phyloP scores from a whole-genome alignment of 2,888 invertebrate genomes.

The Neoscelio sp. region DNA sequence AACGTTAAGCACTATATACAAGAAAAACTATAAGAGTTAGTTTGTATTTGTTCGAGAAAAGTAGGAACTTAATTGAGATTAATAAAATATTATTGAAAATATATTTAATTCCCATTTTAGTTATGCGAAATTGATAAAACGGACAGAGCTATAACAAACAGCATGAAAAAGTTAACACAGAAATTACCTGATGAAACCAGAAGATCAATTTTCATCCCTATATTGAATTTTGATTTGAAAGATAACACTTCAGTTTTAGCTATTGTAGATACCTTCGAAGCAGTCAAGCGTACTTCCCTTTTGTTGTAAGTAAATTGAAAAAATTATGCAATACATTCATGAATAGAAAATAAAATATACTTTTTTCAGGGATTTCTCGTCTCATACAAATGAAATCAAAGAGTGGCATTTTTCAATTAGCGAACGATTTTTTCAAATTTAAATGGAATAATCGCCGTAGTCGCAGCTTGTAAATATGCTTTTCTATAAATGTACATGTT shows the following conservation, averaged over 20 bases:
- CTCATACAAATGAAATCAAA: conserved; percentile 72
- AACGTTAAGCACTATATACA: no score
- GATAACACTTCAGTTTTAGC: conserved; percentile 66
- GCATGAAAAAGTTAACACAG: conserved; percentile 69
- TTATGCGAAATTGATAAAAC: conserved; percentile 71
- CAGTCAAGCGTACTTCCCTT: conserved; percentile 53
- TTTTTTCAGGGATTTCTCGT: conserved; percentile 73
- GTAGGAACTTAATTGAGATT: no score
- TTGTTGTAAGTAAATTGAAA: conserved; percentile 68
- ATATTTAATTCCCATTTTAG: no score
- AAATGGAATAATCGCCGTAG: conserved; percentile 68
- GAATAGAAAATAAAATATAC: conserved; percentile 8
- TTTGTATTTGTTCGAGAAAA: no score
- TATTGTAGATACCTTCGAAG: conserved; percentile 66
- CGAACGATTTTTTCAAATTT: conserved; percentile 64
- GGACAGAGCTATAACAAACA: conserved; percentile 71
- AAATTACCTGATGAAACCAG: conserved; percentile 77
- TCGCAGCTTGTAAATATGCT: conserved; percentile 73
- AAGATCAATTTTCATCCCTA: conserved; percentile 74
- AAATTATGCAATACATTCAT: not conserved
- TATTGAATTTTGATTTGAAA: conserved; percentile 73
- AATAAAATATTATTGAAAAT: no score
- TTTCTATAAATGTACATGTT: conserved; percentile 71
- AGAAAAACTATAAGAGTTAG: no score
- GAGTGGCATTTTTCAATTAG: conserved; percentile 77